These are phyloP conservation scores for Oscheius sp. DNA, from an alignment of 1,140 invertebrate genomes.

Conservation along the genomic window DNA sequence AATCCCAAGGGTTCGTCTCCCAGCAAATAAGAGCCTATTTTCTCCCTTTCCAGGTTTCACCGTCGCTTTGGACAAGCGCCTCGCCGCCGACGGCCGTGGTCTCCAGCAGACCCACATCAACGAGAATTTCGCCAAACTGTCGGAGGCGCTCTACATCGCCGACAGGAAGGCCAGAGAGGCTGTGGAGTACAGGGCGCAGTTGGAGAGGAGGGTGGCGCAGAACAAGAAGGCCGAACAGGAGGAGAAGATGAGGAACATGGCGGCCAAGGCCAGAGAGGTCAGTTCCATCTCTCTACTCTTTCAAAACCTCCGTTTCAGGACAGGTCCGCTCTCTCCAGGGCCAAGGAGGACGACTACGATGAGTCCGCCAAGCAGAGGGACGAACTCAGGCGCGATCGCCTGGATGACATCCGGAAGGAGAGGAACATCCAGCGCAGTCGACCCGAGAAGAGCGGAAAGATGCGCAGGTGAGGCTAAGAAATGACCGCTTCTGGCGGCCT, in stretches of 20 bases:
- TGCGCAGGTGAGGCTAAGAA: conserved; percentile 75
- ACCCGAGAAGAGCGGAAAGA: conserved; percentile 78
- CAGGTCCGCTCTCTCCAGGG: conserved; percentile 76
- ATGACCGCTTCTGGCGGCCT: too few species aligned
- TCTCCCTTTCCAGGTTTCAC: conserved; percentile 71
- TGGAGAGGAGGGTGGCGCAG: conserved; percentile 92
- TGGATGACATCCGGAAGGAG: conserved; percentile 79
- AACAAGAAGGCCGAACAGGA: conserved; percentile 99
- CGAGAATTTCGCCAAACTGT: conserved; percentile 97
- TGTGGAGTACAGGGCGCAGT: conserved; percentile 88
- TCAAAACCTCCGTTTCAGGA: conserved; percentile 8
- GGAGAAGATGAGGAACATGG: conserved; percentile 83
- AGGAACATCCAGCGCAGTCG: conserved; percentile 86
- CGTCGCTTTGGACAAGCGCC: conserved; percentile 93
- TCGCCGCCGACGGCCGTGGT: conserved; percentile 94
- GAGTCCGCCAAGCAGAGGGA: conserved; percentile 83
- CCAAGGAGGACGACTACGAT: conserved; percentile 50
- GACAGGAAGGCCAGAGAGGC: conserved; percentile 94
- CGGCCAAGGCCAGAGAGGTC: conserved; percentile 87
- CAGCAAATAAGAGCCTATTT: neutral
- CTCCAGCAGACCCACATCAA: conserved; percentile 91
- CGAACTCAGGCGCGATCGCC: conserved; percentile 67
- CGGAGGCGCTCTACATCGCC: conserved; percentile 94
- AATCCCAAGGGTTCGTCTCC: conserved; percentile 77
- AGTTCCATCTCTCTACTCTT: neutral